Evolutionary conservation across 2,797 vertebrate species (phyloP).

Genomic region (Mus caroli): DNA sequence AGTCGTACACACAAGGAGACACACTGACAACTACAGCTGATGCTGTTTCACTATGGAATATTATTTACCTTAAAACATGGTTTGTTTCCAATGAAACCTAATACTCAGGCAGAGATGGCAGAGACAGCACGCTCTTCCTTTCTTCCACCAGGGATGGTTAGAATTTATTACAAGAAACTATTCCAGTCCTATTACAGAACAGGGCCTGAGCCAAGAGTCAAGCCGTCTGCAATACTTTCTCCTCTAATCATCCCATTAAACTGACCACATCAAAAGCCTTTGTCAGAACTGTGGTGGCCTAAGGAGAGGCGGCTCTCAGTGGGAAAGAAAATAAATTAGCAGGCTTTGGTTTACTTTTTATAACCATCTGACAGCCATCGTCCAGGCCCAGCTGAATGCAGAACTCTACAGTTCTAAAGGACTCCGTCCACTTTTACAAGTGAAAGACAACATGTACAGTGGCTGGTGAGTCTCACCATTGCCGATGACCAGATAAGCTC

Average conservation of each 20-base stretch:
- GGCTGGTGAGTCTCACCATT: background rate
- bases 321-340: background rate
- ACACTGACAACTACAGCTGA: background rate
- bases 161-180: conserved; percentile 36
- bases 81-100: background rate
- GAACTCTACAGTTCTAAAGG: background rate
- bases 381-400: background rate
- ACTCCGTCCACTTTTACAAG: background rate
- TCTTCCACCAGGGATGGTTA: background rate
- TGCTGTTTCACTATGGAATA: background rate
- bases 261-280: background rate
- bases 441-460: background rate
- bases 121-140: background rate
- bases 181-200: background rate
- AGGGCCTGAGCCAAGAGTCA: background rate
- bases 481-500: background rate
- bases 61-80: conserved; percentile 45
- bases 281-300: background rate
- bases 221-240: background rate
- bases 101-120: background rate
- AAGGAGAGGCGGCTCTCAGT: background rate
- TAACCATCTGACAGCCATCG: background rate
- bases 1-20: background rate
- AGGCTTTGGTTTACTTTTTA: background rate
- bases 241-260: background rate